Evolutionary conservation across 2,888 invertebrate genomes (phyloP).

Genomic region (Phorcus lineatus): DNA sequence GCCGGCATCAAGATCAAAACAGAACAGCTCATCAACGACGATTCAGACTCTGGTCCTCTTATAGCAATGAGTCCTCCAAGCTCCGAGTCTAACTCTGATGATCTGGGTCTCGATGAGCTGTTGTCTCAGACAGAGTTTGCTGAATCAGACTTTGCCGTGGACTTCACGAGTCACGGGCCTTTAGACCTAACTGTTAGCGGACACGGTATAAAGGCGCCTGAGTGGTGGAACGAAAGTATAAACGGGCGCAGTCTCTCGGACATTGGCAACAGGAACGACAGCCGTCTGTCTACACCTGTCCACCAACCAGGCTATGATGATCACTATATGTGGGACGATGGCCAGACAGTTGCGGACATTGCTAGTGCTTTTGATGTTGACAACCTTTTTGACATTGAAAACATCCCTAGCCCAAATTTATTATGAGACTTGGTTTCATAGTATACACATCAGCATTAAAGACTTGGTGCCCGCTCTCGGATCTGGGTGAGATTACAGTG

Average conservation of each 20-base stretch:
- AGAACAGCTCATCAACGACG: conserved; percentile 67
- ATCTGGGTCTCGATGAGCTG: conserved; percentile 70
- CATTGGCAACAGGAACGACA: conserved; percentile 31
- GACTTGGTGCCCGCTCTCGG: too few species aligned
- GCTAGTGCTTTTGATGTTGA: conserved; percentile 68
- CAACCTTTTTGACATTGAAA: conserved; percentile 70
- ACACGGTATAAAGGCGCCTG: conserved; percentile 71
- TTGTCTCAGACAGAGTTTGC: conserved; percentile 58
- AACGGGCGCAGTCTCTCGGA: conserved; percentile 34
- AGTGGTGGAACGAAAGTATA: conserved; percentile 70
- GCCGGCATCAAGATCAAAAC: conserved; percentile 71
- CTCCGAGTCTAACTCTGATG: conserved; percentile 70
- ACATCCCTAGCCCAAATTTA: conserved; percentile 61
- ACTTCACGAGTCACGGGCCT: conserved; percentile 60
- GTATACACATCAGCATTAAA: conserved; percentile 12
- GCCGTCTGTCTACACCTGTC: conserved; percentile 66
- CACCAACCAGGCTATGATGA: conserved; percentile 59
- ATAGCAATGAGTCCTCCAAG: conserved; percentile 70
- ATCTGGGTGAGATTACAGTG: too few species aligned
- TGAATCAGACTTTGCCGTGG: conserved; percentile 51
- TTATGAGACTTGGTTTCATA: conserved; percentile 6
- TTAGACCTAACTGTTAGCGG: conserved; percentile 73
- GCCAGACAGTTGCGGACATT: conserved; percentile 58
- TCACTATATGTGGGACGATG: conserved; percentile 68
- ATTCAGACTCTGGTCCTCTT: conserved; percentile 57